These are phyloP conservation scores for Drosophila quasianomalipes DNA, from an alignment of 2,888 invertebrate genomes.

Conservation along the genomic window DNA sequence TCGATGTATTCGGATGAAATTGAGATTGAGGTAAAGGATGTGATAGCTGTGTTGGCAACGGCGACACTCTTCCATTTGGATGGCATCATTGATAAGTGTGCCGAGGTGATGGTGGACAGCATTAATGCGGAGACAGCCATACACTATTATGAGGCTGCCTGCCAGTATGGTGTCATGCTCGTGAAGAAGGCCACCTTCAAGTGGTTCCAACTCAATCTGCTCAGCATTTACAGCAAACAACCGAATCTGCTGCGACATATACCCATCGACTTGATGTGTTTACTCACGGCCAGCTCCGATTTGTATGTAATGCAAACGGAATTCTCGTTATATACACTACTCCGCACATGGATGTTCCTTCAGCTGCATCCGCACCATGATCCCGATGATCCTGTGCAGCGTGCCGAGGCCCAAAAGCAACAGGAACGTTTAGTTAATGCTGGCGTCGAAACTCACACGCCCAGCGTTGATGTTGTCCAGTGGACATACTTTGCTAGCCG, in stretches of 20 bases:
- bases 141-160: constrained; percentile 89
- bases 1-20: constrained; percentile 92
- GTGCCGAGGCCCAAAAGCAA: constrained; percentile 64
- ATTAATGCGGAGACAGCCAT: constrained; percentile 90
- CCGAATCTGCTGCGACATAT: constrained; percentile 88
- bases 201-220: constrained; percentile 90
- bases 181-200: constrained; percentile 88
- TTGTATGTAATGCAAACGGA: constrained; percentile 92
- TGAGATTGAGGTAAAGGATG: constrained; percentile 88
- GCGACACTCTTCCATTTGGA: constrained; percentile 91
- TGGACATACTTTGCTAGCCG: constrained; percentile 81
- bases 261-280: constrained; percentile 89
- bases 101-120: constrained; percentile 91
- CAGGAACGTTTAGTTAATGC: constrained; percentile 60
- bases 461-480: constrained; percentile 73
- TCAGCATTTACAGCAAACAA: constrained; percentile 87
- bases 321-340: constrained; percentile 90
- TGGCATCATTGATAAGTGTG: constrained; percentile 90
- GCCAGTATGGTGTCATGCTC: constrained; percentile 88
- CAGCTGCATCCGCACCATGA: constrained; percentile 86
- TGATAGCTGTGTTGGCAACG: constrained; percentile 90
- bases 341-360: constrained; percentile 90
- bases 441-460: constrained; percentile 65
- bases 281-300: constrained; percentile 88
- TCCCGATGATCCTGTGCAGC: constrained; percentile 81